Evolutionary conservation across 2,888 invertebrate genomes (phyloP).

Genomic region (Synergus japonicus): DNA sequence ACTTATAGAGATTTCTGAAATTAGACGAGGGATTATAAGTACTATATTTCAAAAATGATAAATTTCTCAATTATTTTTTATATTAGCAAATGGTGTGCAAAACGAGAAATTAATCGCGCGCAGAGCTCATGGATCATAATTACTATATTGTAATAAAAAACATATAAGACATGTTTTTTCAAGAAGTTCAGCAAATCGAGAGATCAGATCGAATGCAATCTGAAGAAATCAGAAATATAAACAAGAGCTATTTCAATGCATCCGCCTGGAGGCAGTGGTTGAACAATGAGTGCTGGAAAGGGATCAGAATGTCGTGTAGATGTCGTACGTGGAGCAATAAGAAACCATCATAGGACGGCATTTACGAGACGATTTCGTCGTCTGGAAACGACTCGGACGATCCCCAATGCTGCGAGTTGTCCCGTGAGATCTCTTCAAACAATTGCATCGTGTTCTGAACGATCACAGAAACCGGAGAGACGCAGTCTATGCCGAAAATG

Average conservation of each 20-base stretch:
- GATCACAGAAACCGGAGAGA: conserved; percentile 45
- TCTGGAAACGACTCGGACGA: conserved; percentile 29
- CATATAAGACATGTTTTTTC: too few relatives aligned
- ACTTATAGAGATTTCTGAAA: too few relatives aligned
- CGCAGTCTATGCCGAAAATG: conserved; percentile 40
- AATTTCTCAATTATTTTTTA: too few relatives aligned
- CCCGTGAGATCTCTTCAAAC: conserved; percentile 57
- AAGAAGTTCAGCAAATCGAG: too few relatives aligned
- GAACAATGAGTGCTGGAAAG: conserved; percentile 40
- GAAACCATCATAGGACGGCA: conserved; percentile 60
- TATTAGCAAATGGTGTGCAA: too few relatives aligned
- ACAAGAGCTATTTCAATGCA: neutral
- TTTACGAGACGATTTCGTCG: conserved; percentile 56
- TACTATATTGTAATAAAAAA: too few relatives aligned
- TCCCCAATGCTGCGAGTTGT: conserved; percentile 47
- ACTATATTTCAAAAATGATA: too few relatives aligned
- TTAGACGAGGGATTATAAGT: too few relatives aligned
- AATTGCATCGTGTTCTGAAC: conserved; percentile 56
- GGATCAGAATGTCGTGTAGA: conserved; percentile 53
- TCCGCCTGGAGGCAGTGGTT: conserved; percentile 9
- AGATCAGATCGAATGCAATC: neutral
- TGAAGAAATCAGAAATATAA: conserved; percentile 30
- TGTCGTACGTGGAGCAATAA: conserved; percentile 58
- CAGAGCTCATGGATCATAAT: too few relatives aligned
- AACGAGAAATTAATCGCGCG: too few relatives aligned